phyloP scores from a whole-genome alignment of 2,888 invertebrate species.

The Drosophila subquinaria region DNA sequence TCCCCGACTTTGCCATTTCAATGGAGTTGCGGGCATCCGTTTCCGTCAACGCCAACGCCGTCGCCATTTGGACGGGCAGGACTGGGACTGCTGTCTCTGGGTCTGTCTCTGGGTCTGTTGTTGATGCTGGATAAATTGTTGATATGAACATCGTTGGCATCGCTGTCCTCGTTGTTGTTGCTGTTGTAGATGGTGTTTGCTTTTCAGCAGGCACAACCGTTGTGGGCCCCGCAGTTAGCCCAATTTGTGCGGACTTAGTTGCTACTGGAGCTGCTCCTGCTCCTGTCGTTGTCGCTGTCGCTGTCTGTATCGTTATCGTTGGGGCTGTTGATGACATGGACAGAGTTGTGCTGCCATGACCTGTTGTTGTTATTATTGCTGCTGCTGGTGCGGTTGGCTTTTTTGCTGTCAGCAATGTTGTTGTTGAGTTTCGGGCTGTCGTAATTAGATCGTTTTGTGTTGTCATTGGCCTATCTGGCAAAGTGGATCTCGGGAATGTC shows the following conservation, averaged over 20 bases:
- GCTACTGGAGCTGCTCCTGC: slow-evolving; percentile 22
- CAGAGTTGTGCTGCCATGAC: slow-evolving; percentile 46
- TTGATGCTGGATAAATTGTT: slow-evolving; percentile 68
- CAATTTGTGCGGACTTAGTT: slow-evolving; percentile 74
- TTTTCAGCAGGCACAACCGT: slow-evolving; percentile 22
- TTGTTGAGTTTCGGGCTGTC: slow-evolving; percentile 63
- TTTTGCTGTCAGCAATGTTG: slow-evolving; percentile 58
- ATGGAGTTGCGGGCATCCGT: slow-evolving; percentile 75
- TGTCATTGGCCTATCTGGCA: slow-evolving; percentile 76
- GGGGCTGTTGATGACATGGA: slow-evolving; percentile 67
- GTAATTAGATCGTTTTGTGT: slow-evolving; percentile 79
- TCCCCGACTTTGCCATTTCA: slow-evolving; percentile 45
- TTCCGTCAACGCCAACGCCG: slow-evolving; percentile 46
- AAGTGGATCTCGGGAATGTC: slow-evolving; percentile 72
- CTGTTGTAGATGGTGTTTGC: slow-evolving; percentile 35
- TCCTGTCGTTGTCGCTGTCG: slow-evolving; percentile 17
- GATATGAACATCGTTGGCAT: slow-evolving; percentile 63
- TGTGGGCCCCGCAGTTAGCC: slow-evolving; percentile 64
- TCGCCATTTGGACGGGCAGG: slow-evolving; percentile 21
- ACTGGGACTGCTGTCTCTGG: slow-evolving; percentile 14
- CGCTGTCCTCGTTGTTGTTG: slow-evolving; percentile 16
- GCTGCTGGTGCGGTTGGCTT: slow-evolving; percentile 39
- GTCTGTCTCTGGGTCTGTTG: slow-evolving; percentile 23
- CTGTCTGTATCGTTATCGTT: slow-evolving; percentile 40
- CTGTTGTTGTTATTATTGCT: slow-evolving; percentile 24